A percentile compares a stretch with the other conserved stretches of the same genome.
These are phyloP conservation scores for Carettochelys insculpta DNA, from an alignment of 2,113 vertebrate species.

Conservation along the genomic window DNA sequence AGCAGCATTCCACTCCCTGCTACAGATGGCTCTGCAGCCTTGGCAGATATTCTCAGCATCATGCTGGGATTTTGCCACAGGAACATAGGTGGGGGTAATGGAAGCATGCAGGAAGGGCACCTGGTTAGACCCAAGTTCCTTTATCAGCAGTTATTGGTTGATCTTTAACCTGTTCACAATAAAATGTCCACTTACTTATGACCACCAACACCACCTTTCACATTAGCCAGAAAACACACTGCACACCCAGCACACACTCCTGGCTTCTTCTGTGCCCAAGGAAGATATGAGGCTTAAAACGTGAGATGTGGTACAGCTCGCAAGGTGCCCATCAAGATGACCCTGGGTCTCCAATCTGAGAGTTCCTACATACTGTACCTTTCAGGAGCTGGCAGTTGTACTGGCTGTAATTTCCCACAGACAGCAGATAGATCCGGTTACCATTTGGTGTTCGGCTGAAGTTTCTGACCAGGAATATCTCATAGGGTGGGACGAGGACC, in stretches of 20 bases:
- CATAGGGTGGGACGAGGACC: conserved; percentile 72
- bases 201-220: background rate
- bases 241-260: background rate
- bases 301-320: background rate
- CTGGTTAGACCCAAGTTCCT: background rate
- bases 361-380: conserved; percentile 46
- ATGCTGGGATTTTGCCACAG: background rate
- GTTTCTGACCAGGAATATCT: conserved; percentile 67
- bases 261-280: background rate
- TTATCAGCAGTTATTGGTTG: background rate
- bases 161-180: background rate
- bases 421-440: conserved; percentile 55
- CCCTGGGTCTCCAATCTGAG: rapidly evolving
- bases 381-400: conserved; percentile 71
- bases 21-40: background rate
- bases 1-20: background rate
- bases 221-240: background rate
- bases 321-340: background rate
- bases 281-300: background rate
- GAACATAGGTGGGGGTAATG: background rate
- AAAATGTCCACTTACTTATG: background rate
- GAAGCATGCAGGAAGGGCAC: background rate
- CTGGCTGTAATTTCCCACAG: conserved; percentile 63
- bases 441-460: conserved; percentile 1
- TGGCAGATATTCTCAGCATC: background rate